Base-by-base conservation (phyloP, 2,888 invertebrate species). In the Drosophila tripunctata region DNA sequence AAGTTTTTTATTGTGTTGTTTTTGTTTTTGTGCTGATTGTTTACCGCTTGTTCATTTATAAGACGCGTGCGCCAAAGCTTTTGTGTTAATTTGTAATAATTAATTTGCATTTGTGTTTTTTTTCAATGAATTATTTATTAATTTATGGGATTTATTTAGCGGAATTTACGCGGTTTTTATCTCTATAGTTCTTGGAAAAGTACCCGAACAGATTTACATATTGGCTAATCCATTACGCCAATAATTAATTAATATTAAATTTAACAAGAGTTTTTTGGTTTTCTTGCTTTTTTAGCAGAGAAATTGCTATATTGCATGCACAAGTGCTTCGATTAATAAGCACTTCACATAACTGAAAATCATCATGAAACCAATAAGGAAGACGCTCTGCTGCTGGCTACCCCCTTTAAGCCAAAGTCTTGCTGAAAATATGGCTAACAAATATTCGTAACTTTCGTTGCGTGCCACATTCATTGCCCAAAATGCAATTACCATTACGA, bases 81-180 rank as follows among this genome's bases (percentile, higher is more conserved):
- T 64, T 63, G 76, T 68, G 76, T 68, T 81, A 81, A 81, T 78
- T 84, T 71, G 74, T 66, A 64, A 84, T 76, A 81, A 84, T 84
- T 84, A 74, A 84, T 81, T 75, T 68, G 40, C 61, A 60, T 31
- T n/a, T 27, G 21, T 21, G 8, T 27, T 24, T 64, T 69, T 67
- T 22, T 36, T 56, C 66, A 67, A 64, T 78, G 69, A 83, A 66
- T 83, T 67, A 78, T 73, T 69, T 76, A 73, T 75, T 48, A 41
- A 57, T 44, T 19, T 27, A 36, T 27, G 36, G 48, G n/a, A 40
- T 50, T 62, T 54, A 17, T 30, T 35, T 31, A 27, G 22, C 10
- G 67, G 54, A 36, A 15, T 60, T 51, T 41, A 51, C 41, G 44
- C 17, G 10, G 27, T 48, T 44, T 44, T 48, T 60, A 22, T 45